Conservation (phyloP, 1,140 invertebrate species). For the Dryas iulia region DNA sequence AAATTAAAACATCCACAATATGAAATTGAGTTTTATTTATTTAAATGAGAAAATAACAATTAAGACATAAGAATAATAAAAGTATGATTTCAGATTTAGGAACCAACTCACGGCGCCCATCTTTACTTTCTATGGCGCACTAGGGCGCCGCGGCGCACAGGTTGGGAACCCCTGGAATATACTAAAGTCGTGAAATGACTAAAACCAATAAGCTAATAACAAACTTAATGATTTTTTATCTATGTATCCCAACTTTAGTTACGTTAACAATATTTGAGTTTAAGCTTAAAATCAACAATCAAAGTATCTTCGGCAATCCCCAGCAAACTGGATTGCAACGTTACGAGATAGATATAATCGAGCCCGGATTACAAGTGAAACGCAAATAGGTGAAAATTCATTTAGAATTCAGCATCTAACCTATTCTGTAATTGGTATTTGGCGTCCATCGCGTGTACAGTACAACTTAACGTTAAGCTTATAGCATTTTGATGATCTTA, state of each 20-base stretch:
- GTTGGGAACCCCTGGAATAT: no score
- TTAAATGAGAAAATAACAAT: no score
- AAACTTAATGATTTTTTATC: not conserved
- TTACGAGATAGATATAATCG: conserved; percentile 3
- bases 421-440: conserved; percentile 16
- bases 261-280: not conserved
- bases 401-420: not conserved
- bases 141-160: no score
- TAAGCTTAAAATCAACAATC: not conserved
- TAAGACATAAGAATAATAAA: no score
- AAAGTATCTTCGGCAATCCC: not conserved
- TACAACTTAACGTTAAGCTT: not conserved
- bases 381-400: conserved; percentile 4
- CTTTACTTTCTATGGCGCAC: no score
- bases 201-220: no score
- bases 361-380: conserved; percentile 5
- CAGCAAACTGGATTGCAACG: not conserved
- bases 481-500: conserved; percentile 19
- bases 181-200: no score
- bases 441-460: conserved; percentile 13
- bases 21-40: no score
- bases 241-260: not conserved
- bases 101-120: no score
- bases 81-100: no score
- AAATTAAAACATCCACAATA: no score